Evolutionary conservation across 2,797 vertebrate genomes (phyloP).

Genomic region (Eurystomus glaucurus): DNA sequence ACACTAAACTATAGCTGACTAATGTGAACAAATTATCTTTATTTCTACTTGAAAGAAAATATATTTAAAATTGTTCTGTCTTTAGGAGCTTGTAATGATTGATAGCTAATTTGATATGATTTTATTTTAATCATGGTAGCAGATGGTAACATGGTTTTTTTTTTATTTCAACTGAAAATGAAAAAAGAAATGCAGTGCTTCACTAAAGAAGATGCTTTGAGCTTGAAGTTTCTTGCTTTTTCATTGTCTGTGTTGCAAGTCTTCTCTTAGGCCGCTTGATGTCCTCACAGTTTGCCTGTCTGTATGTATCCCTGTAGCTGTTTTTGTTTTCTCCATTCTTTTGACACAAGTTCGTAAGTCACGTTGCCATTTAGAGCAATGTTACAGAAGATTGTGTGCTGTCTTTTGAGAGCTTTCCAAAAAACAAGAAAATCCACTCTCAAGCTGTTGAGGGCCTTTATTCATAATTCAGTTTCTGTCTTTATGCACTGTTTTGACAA

Average conservation of each 20-base stretch:
- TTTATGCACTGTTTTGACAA: neutral
- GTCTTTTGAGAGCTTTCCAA: constrained; percentile 21
- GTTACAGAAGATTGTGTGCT: neutral
- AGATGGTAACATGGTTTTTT: accelerated
- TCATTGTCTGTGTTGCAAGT: neutral
- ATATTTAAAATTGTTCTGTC: neutral
- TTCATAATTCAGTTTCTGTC: constrained; percentile 53
- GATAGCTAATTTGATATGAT: neutral
- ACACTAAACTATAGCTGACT: neutral
- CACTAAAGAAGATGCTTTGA: neutral
- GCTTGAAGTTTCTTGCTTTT: neutral
- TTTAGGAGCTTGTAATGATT: neutral
- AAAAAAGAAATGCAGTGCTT: neutral
- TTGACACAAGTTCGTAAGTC: neutral
- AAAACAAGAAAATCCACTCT: constrained; percentile 60
- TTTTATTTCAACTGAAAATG: neutral
- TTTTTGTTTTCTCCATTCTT: neutral
- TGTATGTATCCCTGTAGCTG: neutral
- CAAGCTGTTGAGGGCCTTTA: neutral
- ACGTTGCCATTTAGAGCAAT: neutral
- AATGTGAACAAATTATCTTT: neutral
- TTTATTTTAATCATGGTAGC: neutral
- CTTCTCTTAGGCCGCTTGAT: neutral
- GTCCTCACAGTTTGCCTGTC: accelerated
- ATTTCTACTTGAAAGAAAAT: neutral